Evolutionary conservation across 1,140 invertebrate species (phyloP).

Genomic region (Platorchestia sp.): DNA sequence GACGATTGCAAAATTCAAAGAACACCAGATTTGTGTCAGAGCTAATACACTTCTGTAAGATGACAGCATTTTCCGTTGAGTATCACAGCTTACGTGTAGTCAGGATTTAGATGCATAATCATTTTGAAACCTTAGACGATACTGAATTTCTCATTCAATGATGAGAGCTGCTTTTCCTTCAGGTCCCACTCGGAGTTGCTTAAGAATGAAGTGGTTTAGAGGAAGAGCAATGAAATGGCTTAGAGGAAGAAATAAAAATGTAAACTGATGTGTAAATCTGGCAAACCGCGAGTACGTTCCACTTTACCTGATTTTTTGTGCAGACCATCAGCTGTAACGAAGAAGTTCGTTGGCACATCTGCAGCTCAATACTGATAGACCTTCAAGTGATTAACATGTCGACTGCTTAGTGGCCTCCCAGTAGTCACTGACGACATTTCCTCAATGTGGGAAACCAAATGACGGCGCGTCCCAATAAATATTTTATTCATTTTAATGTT

Average conservation of each 20-base stretch:
- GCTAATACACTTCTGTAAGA: too few relatives aligned
- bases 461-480: too few relatives aligned
- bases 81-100: not conserved
- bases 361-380: too few relatives aligned
- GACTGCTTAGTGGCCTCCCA: too few relatives aligned
- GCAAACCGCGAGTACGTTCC: not conserved
- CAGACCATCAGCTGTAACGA: not conserved
- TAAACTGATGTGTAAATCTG: not conserved
- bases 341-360: not conserved
- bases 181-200: not conserved
- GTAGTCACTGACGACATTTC: too few relatives aligned
- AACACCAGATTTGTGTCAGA: too few relatives aligned
- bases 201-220: not conserved
- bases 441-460: too few relatives aligned
- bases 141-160: not conserved
- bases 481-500: too few relatives aligned
- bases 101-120: not conserved
- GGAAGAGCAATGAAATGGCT: not conserved
- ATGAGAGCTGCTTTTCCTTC: not conserved
- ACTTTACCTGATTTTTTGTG: not conserved
- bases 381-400: too few relatives aligned
- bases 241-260: not conserved
- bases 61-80: too few relatives aligned
- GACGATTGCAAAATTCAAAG: not conserved
- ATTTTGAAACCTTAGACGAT: not conserved